Percentiles rank a stretch among this genome's conserved stretches.
These are phyloP conservation scores for Ardeotis arabs DNA, from an alignment of 2,113 vertebrate genomes.

Conservation along the genomic window DNA sequence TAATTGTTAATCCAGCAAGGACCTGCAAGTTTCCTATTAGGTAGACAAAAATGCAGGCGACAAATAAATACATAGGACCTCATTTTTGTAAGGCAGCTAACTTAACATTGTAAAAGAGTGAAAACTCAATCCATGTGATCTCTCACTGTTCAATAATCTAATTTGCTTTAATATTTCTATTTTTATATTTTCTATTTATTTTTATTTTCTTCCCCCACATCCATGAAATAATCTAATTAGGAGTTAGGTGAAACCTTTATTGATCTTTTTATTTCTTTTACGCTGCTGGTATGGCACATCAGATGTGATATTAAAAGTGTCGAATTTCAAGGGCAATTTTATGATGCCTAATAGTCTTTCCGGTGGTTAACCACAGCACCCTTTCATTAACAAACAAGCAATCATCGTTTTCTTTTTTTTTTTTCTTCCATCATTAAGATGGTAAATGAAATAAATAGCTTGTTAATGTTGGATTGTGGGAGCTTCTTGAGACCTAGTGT, in stretches of 20 bases:
- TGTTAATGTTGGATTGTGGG: constrained; percentile 40
- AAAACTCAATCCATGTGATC: background rate
- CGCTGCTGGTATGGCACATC: background rate
- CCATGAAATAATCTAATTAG: background rate
- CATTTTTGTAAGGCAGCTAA: background rate
- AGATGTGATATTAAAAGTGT: constrained; percentile 36
- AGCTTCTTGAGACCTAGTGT: constrained; percentile 44
- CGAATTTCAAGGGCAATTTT: constrained; percentile 68
- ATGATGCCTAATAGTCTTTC: constrained; percentile 61
- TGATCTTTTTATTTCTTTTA: constrained; percentile 6
- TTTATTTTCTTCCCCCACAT: background rate
- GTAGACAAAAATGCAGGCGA: background rate
- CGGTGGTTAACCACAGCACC: constrained; percentile 57
- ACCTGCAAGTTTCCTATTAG: background rate
- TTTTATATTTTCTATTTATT: background rate
- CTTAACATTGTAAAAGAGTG: background rate
- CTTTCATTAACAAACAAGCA: constrained; percentile 70
- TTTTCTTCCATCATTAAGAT: constrained; percentile 51
- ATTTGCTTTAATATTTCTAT: background rate
- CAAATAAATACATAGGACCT: background rate
- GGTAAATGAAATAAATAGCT: constrained; percentile 68
- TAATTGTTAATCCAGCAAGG: background rate
- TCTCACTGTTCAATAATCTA: background rate
- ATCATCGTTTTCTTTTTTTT: constrained; percentile 37
- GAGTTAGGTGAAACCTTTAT: constrained; percentile 11